Evolutionary conservation across 1,140 invertebrate genomes (phyloP).

Genomic region (Dryas iulia): DNA sequence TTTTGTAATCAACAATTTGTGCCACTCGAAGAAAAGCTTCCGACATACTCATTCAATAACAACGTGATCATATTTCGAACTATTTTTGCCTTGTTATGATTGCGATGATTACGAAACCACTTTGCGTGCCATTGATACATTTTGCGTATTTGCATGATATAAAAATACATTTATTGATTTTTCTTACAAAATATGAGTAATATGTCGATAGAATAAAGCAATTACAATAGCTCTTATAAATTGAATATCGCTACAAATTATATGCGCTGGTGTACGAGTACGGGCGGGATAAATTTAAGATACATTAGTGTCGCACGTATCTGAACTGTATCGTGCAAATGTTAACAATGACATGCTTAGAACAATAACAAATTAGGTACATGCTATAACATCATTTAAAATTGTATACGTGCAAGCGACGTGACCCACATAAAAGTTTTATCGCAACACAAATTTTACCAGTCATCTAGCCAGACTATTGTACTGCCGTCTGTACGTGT

Average conservation of each 20-base stretch:
- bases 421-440: slow-evolving; percentile 50
- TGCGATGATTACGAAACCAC: slow-evolving; percentile 26
- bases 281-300: background rate
- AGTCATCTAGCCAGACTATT: slow-evolving; percentile 36
- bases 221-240: background rate
- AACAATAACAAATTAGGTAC: slow-evolving; percentile 21
- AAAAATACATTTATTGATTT: background rate
- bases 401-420: slow-evolving; percentile 29
- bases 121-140: slow-evolving; percentile 15
- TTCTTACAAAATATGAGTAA: background rate
- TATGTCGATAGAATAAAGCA: background rate
- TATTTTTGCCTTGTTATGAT: slow-evolving; percentile 47
- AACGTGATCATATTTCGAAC: slow-evolving; percentile 62
- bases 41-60: slow-evolving; percentile 65
- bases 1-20: slow-evolving; percentile 78
- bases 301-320: background rate
- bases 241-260: background rate
- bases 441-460: slow-evolving; percentile 29
- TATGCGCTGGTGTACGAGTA: background rate
- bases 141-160: slow-evolving; percentile 9
- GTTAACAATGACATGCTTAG: slow-evolving; percentile 16
- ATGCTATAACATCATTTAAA: slow-evolving; percentile 20
- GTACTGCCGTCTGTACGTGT: slow-evolving; percentile 41
- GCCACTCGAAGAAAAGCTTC: slow-evolving; percentile 62
- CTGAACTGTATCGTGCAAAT: background rate